Evolutionary conservation across 2,888 invertebrate genomes (phyloP).

Genomic region (Chrysomela aeneicollis): DNA sequence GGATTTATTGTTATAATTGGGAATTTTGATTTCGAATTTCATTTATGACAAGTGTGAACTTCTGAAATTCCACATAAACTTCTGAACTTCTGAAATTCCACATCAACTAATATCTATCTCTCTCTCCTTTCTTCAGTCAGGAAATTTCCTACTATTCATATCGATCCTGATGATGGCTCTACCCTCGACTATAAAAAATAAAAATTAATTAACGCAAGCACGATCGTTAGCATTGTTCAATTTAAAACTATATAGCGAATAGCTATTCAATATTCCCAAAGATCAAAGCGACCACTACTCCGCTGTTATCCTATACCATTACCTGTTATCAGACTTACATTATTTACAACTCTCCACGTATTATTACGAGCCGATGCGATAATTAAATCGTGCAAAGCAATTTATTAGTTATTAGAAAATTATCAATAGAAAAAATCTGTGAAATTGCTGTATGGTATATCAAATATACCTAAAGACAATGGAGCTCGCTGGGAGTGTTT

Average conservation of each 20-base stretch:
- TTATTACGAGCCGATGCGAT: constrained; percentile 34
- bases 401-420: constrained; percentile 43
- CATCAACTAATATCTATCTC: too few relatives aligned
- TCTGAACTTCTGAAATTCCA: too few relatives aligned
- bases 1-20: too few relatives aligned
- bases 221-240: constrained; percentile 3
- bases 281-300: constrained; percentile 10
- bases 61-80: too few relatives aligned
- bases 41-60: too few relatives aligned
- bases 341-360: constrained; percentile 25
- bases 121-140: too few relatives aligned
- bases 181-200: not conserved
- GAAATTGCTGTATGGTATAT: constrained; percentile 42
- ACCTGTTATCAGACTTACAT: constrained; percentile 21
- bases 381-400: constrained; percentile 42
- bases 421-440: constrained; percentile 40
- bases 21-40: too few relatives aligned
- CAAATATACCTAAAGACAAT: constrained; percentile 47
- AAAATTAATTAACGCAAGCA: not conserved
- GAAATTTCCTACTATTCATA: too few relatives aligned
- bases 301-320: constrained; percentile 16
- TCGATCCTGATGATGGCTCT: too few relatives aligned
- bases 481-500: constrained; percentile 48
- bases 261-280: constrained; percentile 7
- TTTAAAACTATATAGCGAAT: not conserved